Conservation (phyloP, 2,888 invertebrate species). For the Dicyrtomina minuta region DNA sequence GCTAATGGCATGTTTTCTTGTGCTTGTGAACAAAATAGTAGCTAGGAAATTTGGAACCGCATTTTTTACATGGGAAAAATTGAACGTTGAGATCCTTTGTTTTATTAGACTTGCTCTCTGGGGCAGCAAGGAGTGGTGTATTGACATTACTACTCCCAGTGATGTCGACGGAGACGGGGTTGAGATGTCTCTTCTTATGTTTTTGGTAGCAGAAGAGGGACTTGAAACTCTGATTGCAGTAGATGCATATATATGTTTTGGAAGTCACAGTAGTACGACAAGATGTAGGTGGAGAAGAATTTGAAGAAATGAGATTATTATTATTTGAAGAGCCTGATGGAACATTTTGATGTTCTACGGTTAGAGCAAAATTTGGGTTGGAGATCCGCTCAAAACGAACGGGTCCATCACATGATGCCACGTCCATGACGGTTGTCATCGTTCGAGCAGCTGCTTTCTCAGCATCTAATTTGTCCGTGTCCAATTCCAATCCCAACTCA, state of each 20-base stretch:
- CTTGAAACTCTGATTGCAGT: slow-evolving; percentile 77
- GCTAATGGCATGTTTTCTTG: slow-evolving; percentile 73
- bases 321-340: background rate
- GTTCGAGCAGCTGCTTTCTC: too few relatives aligned
- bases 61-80: slow-evolving; percentile 90
- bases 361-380: slow-evolving; percentile 72
- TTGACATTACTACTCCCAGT: slow-evolving; percentile 42
- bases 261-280: slow-evolving; percentile 19
- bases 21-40: slow-evolving; percentile 94
- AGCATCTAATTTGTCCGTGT: slow-evolving; percentile 42
- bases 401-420: slow-evolving; percentile 90
- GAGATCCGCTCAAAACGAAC: slow-evolving; percentile 81
- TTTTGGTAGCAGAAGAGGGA: slow-evolving; percentile 85
- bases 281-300: background rate
- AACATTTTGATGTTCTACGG: slow-evolving; percentile 54
- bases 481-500: slow-evolving; percentile 27
- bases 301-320: slow-evolving; percentile 1
- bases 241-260: slow-evolving; percentile 67
- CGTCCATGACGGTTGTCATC: slow-evolving; percentile 69
- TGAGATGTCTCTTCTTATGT: slow-evolving; percentile 69
- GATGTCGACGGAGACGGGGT: slow-evolving; percentile 63
- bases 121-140: slow-evolving; percentile 25
- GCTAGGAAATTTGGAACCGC: slow-evolving; percentile 87
- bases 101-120: slow-evolving; percentile 42
- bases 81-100: slow-evolving; percentile 71